Evolutionary conservation across 2,797 vertebrate species (phyloP).

Genomic region (Mergus octosetaceus): DNA sequence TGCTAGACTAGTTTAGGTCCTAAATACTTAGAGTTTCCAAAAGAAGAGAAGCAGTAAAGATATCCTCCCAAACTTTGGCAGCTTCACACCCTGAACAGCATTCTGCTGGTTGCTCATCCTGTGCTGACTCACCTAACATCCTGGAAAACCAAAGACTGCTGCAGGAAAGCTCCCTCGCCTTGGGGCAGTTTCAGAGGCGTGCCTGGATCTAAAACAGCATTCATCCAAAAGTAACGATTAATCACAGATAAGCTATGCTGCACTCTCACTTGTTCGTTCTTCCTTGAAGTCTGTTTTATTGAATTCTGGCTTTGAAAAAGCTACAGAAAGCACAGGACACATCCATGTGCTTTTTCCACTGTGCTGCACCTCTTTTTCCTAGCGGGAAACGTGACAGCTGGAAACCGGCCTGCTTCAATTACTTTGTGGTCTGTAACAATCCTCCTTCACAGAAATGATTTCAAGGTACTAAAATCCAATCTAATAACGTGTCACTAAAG

Average conservation of each 20-base stretch:
- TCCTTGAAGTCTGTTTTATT: constrained; percentile 9
- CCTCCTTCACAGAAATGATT: constrained; percentile 33
- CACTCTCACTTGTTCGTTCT: neutral
- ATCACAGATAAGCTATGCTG: neutral
- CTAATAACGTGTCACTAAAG: constrained; percentile 32
- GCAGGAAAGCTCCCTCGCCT: neutral
- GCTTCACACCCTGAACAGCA: neutral
- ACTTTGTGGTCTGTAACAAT: constrained; percentile 34
- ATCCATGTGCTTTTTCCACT: neutral
- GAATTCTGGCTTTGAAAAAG: constrained; percentile 15
- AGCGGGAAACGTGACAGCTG: constrained; percentile 7
- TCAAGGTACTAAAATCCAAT: constrained; percentile 19
- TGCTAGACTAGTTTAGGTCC: neutral
- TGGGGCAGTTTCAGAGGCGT: neutral
- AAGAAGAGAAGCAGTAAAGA: neutral
- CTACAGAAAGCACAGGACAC: constrained; percentile 1
- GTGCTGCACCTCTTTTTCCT: neutral
- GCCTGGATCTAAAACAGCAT: neutral
- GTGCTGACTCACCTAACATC: neutral
- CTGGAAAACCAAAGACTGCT: neutral
- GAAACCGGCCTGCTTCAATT: constrained; percentile 16
- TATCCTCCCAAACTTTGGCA: neutral
- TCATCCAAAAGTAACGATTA: neutral
- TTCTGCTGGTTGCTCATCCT: neutral
- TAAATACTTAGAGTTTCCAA: neutral